phyloP scores from a whole-genome alignment of 2,888 invertebrate genomes.

The Apocheima hispidaria region DNA sequence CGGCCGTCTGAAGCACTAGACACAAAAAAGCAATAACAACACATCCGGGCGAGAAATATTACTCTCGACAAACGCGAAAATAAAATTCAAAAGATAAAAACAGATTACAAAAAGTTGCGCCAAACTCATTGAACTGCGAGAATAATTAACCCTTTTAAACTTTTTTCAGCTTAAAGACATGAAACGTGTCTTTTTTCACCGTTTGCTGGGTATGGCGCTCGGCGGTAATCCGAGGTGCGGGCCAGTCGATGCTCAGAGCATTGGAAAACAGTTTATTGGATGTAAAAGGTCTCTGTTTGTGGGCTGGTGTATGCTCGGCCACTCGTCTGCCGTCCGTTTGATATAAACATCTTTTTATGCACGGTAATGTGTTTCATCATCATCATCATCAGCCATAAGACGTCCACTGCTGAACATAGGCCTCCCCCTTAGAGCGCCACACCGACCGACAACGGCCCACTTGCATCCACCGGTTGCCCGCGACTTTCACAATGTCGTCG shows the following conservation, averaged over 20 bases:
- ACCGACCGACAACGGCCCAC: no score
- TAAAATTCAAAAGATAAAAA: conserved; percentile 1
- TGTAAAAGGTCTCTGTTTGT: conserved; percentile 60
- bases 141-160: conserved; percentile 63
- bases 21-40: conserved; percentile 16
- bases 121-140: conserved; percentile 51
- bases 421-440: no score
- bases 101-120: conserved; percentile 40
- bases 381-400: no score
- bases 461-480: no score
- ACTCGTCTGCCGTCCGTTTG: conserved; percentile 35
- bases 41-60: conserved; percentile 1
- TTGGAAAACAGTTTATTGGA: conserved; percentile 72
- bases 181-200: conserved; percentile 59
- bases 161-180: conserved; percentile 63
- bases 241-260: conserved; percentile 64
- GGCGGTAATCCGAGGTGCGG: conserved; percentile 71
- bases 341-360: conserved; percentile 42
- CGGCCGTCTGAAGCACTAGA: conserved; percentile 9
- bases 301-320: conserved; percentile 49
- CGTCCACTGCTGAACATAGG: no score
- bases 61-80: not conserved
- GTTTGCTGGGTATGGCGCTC: conserved; percentile 42
- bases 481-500: no score
- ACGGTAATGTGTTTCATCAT: no score